Percentiles rank a stretch among this genome's conserved stretches.
Conservation (phyloP, 2,888 invertebrate species). For the Leptopilina myrica region DNA sequence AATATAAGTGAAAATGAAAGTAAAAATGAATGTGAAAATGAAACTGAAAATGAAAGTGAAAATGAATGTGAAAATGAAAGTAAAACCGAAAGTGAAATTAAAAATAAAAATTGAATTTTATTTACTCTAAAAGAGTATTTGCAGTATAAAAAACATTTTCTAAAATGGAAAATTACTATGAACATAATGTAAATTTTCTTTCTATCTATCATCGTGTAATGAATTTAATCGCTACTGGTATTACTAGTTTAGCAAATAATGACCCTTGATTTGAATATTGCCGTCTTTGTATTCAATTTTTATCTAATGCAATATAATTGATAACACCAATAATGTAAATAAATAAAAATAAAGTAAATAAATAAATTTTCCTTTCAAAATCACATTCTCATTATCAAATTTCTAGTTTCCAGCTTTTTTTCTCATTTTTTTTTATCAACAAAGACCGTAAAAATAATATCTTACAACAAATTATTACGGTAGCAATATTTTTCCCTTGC, state of each 20-base stretch:
- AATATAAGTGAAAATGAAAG: too few species aligned
- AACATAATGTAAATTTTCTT: neutral
- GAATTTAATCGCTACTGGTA: neutral
- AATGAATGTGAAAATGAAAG: too few species aligned
- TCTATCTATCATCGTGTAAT: neutral
- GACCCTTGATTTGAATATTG: neutral
- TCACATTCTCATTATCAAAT: too few species aligned
- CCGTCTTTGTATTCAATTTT: neutral
- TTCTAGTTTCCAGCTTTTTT: too few species aligned
- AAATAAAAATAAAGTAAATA: neutral
- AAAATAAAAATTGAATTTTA: too few species aligned
- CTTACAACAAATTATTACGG: neutral
- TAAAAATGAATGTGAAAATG: too few species aligned
- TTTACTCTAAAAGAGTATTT: too few species aligned
- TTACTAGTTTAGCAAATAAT: conserved; percentile 16
- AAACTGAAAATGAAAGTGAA: too few species aligned
- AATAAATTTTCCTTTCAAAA: neutral
- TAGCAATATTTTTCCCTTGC: neutral
- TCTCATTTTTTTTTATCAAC: too few species aligned
- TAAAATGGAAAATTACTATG: neutral
- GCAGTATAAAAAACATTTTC: neutral
- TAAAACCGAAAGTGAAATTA: too few species aligned
- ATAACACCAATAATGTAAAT: neutral
- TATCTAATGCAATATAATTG: neutral
- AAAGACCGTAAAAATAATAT: too few species aligned